These are phyloP conservation scores for Crematogaster levior DNA, from an alignment of 2,888 invertebrate species.

Conservation along the genomic window DNA sequence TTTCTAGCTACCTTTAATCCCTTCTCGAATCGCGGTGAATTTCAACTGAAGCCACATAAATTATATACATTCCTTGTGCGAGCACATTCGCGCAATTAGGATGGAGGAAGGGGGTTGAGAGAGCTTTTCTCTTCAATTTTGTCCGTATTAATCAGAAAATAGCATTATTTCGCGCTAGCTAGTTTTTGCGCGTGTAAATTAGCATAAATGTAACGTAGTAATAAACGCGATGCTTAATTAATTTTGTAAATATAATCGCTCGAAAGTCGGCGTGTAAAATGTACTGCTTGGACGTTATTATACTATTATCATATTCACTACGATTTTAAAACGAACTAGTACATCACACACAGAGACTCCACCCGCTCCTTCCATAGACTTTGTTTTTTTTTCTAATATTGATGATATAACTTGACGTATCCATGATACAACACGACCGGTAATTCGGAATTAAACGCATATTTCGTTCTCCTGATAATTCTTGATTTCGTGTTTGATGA, in stretches of 20 bases:
- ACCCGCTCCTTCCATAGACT: neutral
- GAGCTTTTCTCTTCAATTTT: neutral
- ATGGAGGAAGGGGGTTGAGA: neutral
- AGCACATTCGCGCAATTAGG: neutral
- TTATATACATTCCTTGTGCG: neutral
- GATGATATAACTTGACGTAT: neutral
- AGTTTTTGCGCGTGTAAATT: slow-evolving; percentile 9
- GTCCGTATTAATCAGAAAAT: slow-evolving; percentile 1
- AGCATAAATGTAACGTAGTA: neutral
- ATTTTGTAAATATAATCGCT: slow-evolving; percentile 36
- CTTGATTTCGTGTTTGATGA: slow-evolving; percentile 40
- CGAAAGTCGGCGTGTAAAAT: neutral
- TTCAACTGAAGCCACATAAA: neutral
- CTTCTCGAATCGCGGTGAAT: neutral
- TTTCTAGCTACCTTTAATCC: slow-evolving; percentile 2
- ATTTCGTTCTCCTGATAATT: slow-evolving; percentile 40
- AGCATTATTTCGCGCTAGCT: slow-evolving; percentile 17
- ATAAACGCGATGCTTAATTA: slow-evolving; percentile 23
- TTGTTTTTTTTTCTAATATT: slow-evolving; percentile 24
- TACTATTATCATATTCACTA: neutral
- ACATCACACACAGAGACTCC: neutral
- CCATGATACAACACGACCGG: slow-evolving; percentile 4
- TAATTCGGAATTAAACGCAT: slow-evolving; percentile 51
- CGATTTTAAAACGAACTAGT: neutral
- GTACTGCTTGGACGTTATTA: neutral